Evolutionary conservation across 2,797 vertebrate genomes (phyloP).

Genomic region (Anniella stebbinsi): DNA sequence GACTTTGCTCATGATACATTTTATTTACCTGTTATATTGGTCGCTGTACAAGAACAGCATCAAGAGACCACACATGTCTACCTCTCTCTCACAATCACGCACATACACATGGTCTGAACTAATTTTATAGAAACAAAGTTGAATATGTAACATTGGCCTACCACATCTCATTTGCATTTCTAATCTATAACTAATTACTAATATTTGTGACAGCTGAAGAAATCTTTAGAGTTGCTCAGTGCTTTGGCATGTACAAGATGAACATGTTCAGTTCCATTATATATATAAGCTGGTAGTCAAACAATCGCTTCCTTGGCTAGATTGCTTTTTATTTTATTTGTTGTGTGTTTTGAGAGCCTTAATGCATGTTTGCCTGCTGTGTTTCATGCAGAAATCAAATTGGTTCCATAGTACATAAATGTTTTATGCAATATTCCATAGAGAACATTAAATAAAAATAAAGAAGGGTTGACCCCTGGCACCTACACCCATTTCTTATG

Average conservation of each 20-base stretch:
- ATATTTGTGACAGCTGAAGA: not conserved
- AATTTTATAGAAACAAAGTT: constrained; percentile 17
- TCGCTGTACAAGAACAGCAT: not conserved
- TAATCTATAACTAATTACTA: constrained; percentile 21
- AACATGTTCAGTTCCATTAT: not conserved
- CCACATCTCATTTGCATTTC: constrained; percentile 24
- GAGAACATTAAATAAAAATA: constrained; percentile 77
- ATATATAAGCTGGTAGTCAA: not conserved
- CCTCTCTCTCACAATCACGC: not conserved
- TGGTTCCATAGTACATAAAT: constrained; percentile 68
- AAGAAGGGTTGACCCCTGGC: constrained; percentile 72
- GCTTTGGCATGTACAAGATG: not conserved
- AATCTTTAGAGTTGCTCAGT: not conserved
- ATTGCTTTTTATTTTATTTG: constrained; percentile 55
- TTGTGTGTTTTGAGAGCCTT: constrained; percentile 57
- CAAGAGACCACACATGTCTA: not conserved
- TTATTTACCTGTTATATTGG: not conserved
- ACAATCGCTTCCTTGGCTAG: constrained; percentile 22
- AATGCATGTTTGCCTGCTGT: constrained; percentile 57
- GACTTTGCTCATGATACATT: constrained; percentile 37
- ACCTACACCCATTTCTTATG: constrained; percentile 73
- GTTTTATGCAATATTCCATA: constrained; percentile 72
- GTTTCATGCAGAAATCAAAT: constrained; percentile 68
- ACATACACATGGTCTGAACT: not conserved
- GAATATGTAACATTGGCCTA: constrained; percentile 14